phyloP scores from a whole-genome alignment of 64 coral and sea anemone genomes.

The Actinia equina region DNA sequence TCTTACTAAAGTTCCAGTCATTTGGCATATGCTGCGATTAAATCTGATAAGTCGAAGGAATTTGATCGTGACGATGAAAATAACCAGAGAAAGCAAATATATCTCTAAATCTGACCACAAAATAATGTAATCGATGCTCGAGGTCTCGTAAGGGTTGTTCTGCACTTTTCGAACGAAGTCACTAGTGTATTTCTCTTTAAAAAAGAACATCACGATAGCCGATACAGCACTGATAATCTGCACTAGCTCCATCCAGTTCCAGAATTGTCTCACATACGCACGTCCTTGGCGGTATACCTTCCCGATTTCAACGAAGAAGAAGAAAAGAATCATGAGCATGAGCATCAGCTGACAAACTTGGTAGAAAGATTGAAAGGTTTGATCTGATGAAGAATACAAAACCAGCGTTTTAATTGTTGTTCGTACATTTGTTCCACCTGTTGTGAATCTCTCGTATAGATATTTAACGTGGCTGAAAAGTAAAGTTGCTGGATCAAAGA shows the following conservation, averaged over 20 bases:
- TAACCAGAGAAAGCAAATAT: constrained; percentile 55
- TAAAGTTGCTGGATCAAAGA: constrained; percentile 58
- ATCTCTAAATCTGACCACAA: constrained; percentile 54
- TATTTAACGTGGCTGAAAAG: constrained; percentile 49
- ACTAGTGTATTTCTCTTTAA: constrained; percentile 64
- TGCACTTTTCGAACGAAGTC: constrained; percentile 58
- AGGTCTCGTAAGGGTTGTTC: constrained; percentile 65
- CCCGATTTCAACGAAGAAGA: constrained; percentile 50
- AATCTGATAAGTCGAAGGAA: constrained; percentile 53
- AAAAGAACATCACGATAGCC: constrained; percentile 52
- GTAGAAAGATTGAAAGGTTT: constrained; percentile 20
- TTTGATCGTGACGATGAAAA: constrained; percentile 62
- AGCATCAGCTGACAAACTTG: constrained; percentile 56
- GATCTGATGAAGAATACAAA: constrained; percentile 45
- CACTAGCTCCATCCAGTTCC: constrained; percentile 64
- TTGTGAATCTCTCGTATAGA: constrained; percentile 42
- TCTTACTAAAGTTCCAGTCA: constrained; percentile 30
- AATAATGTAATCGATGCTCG: constrained; percentile 53
- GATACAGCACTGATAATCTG: constrained; percentile 48
- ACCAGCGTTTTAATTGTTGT: constrained; percentile 33
- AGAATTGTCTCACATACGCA: constrained; percentile 33
- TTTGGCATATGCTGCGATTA: constrained; percentile 55
- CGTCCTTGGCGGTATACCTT: constrained; percentile 51
- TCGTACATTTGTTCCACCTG: constrained; percentile 17
- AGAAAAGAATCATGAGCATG: constrained; percentile 58